Evolutionary conservation across 2,888 invertebrate genomes (phyloP).

Genomic region (Nymphalis urticae): DNA sequence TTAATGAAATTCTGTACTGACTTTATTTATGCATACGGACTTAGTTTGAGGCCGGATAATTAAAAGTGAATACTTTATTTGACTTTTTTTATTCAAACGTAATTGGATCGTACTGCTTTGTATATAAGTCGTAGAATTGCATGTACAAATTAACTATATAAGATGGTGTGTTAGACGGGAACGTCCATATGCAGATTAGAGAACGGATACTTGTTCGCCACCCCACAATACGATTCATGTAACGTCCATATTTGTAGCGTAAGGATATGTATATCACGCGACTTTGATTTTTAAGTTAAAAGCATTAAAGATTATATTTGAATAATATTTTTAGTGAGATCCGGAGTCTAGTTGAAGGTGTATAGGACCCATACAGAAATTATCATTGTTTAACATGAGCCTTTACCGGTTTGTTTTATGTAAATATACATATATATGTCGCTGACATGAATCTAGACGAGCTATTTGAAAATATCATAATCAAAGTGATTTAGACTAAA

Average conservation of each 20-base stretch:
- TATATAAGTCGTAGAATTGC: slow-evolving; percentile 41
- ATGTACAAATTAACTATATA: slow-evolving; percentile 39
- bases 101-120: slow-evolving; percentile 40
- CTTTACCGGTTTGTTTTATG: slow-evolving; percentile 36
- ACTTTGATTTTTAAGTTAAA: slow-evolving; percentile 21
- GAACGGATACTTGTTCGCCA: slow-evolving; percentile 67
- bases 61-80: slow-evolving; percentile 39
- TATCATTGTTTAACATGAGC: slow-evolving; percentile 66
- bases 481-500: neutral
- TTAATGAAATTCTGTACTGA: slow-evolving; percentile 43
- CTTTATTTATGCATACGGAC: slow-evolving; percentile 50
- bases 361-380: slow-evolving; percentile 52
- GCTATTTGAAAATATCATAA: neutral
- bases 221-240: slow-evolving; percentile 61
- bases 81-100: slow-evolving; percentile 39
- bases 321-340: neutral
- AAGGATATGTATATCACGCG: neutral
- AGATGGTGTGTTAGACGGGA: slow-evolving; percentile 42
- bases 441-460: slow-evolving; percentile 13
- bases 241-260: slow-evolving; percentile 49
- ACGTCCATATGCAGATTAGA: slow-evolving; percentile 74
- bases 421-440: slow-evolving; percentile 29
- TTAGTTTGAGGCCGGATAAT: slow-evolving; percentile 39
- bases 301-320: slow-evolving; percentile 28
- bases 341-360: neutral